Base-by-base conservation (phyloP, 2,888 invertebrate genomes). In the Scrobipalpa atriplicella region DNA sequence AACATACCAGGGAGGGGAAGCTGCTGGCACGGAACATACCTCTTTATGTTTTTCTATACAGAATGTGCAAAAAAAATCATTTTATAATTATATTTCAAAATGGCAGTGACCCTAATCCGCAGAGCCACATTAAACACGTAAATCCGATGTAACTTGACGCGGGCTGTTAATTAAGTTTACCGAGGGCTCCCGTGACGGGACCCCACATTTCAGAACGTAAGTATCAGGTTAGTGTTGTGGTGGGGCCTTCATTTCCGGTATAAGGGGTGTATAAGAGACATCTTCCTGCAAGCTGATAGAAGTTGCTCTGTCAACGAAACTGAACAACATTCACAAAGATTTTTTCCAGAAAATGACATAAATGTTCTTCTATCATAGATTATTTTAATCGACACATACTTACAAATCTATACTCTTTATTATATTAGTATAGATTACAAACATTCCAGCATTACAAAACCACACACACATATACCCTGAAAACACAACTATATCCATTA, bases 91-190 rank as follows among this genome's bases (percentile, higher is more conserved):
- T 29, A 29, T n/a, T 47, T 47, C n/a, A 47, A 47, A 47, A 47
- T 47, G 13, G 6, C 47, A 47, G 47, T n/a, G 6, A 29, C 13
- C 6, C 54, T 56, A 7, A 29, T 38, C 58, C 16, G 10, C n/a
- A 7, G 6, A 10, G 41, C 21, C n/a, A 41, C 39, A 80, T 76
- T 73, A 76, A 76, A 76, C 76, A 72, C 71, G 74, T 76, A 74
- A 76, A 75, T 74, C 71, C 72, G 73, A 80, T 81, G 82, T 81
- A 77, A 81, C 80, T 80, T 83, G 80, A 83, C 75, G 77, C 79
- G 79, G 83, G 79, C 71, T 71, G 68, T 76, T 83, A 84, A 82
- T 84, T 81, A 82, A 80, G 79, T 84, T 83, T 79, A 70, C 75
- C 62, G 68, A 75, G 75, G 70, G 73, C 18, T 38, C 38, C 63